These are phyloP conservation scores for Cirrhinus mrigala DNA, from an alignment of 2,797 vertebrate genomes.

Conservation along the genomic window DNA sequence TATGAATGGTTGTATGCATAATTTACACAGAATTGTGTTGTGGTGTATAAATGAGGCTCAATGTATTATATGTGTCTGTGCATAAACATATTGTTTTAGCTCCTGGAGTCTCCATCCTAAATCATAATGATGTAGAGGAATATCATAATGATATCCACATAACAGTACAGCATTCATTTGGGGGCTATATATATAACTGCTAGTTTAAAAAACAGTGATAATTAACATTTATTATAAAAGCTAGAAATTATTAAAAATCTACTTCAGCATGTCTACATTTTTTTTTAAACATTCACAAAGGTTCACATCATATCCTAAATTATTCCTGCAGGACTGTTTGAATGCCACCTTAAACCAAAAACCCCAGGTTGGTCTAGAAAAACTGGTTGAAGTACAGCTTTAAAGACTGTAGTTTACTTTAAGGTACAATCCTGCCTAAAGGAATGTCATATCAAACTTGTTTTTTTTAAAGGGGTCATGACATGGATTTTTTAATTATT, in stretches of 20 bases:
- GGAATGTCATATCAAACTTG: neutral
- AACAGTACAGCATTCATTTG: neutral
- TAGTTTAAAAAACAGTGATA: neutral
- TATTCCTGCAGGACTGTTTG: neutral
- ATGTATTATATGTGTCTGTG: neutral
- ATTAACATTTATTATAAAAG: neutral
- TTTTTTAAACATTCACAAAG: neutral
- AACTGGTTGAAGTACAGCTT: constrained; percentile 3
- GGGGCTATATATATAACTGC: neutral
- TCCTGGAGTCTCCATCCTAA: neutral
- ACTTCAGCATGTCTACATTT: neutral
- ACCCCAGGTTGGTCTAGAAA: neutral
- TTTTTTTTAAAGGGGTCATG: neutral
- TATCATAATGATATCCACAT: neutral
- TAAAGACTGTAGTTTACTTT: neutral
- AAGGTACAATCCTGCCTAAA: neutral
- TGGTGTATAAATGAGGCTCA: no score
- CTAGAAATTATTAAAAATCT: neutral
- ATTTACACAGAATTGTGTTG: neutral
- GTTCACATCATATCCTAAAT: neutral
- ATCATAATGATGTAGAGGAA: neutral
- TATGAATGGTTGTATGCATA: neutral
- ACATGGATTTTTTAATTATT: no score
- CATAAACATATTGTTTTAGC: neutral
- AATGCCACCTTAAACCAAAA: neutral